phyloP scores from a whole-genome alignment of 1,140 invertebrate species.

The Aradophagus sp. region DNA sequence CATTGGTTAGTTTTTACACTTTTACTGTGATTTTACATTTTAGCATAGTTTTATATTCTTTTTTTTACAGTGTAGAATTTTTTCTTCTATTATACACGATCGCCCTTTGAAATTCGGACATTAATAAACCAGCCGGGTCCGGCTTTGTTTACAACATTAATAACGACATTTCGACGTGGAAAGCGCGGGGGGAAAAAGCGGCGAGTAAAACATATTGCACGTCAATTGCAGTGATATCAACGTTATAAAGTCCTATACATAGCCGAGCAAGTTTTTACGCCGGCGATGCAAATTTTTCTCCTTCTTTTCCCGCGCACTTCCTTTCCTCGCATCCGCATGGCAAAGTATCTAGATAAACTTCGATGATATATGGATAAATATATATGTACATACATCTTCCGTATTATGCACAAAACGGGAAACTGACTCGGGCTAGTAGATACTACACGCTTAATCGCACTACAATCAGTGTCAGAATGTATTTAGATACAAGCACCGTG shows the following conservation, averaged over 20 bases:
- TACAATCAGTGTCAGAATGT: conserved; percentile 58
- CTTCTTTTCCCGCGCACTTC: conserved; percentile 27
- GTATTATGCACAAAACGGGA: conserved; percentile 55
- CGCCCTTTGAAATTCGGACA: conserved; percentile 9
- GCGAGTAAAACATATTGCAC: too few relatives aligned
- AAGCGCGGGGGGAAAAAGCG: neutral
- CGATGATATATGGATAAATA: conserved; percentile 56
- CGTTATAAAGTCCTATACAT: conserved; percentile 14
- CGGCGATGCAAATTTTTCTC: conserved; percentile 41
- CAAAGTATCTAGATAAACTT: conserved; percentile 50
- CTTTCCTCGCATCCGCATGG: conserved; percentile 38
- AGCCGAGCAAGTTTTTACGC: conserved; percentile 24
- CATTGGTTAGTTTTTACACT: too few relatives aligned
- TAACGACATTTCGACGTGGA: too few relatives aligned
- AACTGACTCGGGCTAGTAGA: conserved; percentile 49
- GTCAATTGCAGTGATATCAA: conserved; percentile 12
- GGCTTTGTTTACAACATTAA: too few relatives aligned
- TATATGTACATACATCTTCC: conserved; percentile 52
- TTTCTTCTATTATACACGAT: neutral
- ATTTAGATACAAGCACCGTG: conserved; percentile 51
- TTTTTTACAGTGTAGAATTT: too few relatives aligned
- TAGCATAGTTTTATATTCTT: too few relatives aligned
- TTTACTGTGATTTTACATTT: too few relatives aligned
- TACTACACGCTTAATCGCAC: conserved; percentile 47
- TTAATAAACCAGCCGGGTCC: too few relatives aligned